Evolutionary conservation across 2,797 vertebrate genomes (phyloP).

Genomic region (Atherinosoma microstoma): DNA sequence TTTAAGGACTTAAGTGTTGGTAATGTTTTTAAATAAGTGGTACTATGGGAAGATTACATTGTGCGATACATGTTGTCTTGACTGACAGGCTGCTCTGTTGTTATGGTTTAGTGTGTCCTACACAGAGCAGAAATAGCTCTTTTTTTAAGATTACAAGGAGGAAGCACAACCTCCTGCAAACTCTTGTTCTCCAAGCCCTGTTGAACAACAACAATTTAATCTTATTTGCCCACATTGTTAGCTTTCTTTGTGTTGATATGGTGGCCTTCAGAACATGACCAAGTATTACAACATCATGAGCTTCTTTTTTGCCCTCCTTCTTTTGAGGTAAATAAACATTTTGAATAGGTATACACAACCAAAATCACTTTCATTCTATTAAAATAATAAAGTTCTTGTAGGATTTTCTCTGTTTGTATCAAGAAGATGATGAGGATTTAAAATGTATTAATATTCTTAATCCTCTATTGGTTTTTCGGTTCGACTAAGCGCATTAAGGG

Average conservation of each 20-base stretch:
- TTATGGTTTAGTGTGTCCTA: conserved; percentile 67
- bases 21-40: conserved; percentile 47
- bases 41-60: conserved; percentile 69
- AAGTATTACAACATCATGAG: conserved; percentile 63
- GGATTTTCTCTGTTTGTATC: conserved; percentile 60
- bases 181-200: conserved; percentile 26
- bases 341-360: conserved; percentile 27
- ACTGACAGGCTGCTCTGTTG: conserved; percentile 49
- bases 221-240: conserved; percentile 62
- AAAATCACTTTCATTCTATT: conserved; percentile 68
- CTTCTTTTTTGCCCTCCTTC: conserved; percentile 34
- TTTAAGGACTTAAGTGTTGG: conserved; percentile 40
- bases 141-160: conserved; percentile 49
- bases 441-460: conserved; percentile 62
- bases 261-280: conserved; percentile 37
- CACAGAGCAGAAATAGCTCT: conserved; percentile 53
- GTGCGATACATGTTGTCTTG: conserved; percentile 74
- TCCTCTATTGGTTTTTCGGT: conserved; percentile 48
- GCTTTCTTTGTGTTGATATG: conserved; percentile 72
- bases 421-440: conserved; percentile 56
- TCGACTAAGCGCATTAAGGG: conserved; percentile 44
- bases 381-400: conserved; percentile 55
- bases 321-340: conserved; percentile 47
- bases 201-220: conserved; percentile 70
- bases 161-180: conserved; percentile 49